Conservation (phyloP, 2,113 vertebrate species). For the Phrynosoma platyrhinos region DNA sequence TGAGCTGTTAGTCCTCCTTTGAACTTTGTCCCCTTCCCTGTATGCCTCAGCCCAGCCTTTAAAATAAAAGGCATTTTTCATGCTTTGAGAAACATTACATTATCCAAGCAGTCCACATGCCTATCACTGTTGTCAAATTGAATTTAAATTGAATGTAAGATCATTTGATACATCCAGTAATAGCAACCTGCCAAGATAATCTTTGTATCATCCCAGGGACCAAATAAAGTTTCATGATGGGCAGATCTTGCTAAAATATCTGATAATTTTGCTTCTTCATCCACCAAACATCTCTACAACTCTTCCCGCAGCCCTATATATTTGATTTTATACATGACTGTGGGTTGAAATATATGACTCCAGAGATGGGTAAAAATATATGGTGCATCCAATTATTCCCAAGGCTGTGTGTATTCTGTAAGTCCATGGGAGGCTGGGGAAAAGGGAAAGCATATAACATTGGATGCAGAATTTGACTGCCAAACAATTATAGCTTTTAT, state of each 20-base stretch:
- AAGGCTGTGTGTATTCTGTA: background rate
- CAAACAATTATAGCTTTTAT: background rate
- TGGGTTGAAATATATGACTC: background rate
- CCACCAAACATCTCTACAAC: background rate
- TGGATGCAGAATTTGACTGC: background rate
- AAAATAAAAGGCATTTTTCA: too few relatives aligned
- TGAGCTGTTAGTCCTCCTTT: background rate
- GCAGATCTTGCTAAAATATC: background rate
- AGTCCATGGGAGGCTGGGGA: background rate
- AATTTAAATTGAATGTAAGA: constrained; percentile 54
- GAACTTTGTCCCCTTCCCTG: background rate
- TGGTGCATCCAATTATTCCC: too few relatives aligned
- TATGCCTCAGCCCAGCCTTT: background rate
- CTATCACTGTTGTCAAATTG: constrained; percentile 61
- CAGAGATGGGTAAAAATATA: background rate
- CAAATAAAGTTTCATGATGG: background rate
- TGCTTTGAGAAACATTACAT: constrained; percentile 58
- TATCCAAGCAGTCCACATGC: constrained; percentile 50
- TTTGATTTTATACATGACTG: background rate
- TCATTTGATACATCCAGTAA: constrained; percentile 50
- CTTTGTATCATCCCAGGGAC: constrained; percentile 29
- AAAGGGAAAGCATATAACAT: background rate
- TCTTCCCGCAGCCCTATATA: background rate
- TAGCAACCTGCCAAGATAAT: constrained; percentile 61
- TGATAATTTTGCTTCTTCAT: background rate